Evolutionary conservation across 2,113 vertebrate species (phyloP).

Genomic region (Tetrao urogallus): DNA sequence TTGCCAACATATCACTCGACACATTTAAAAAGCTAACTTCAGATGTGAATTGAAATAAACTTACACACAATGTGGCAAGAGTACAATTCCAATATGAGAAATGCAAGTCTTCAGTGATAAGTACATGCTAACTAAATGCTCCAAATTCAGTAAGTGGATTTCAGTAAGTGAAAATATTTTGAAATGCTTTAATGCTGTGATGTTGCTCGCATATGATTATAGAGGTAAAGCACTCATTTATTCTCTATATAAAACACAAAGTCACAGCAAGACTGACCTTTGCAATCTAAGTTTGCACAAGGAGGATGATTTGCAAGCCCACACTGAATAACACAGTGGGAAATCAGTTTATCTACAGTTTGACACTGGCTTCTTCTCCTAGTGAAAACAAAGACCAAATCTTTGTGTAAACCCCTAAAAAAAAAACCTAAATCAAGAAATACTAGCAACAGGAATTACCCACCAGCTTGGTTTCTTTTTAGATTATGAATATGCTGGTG

Average conservation of each 20-base stretch:
- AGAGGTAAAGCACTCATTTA: not conserved
- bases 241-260: not conserved
- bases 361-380: not conserved
- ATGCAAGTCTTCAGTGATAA: not conserved
- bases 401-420: not conserved
- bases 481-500: not conserved
- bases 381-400: not conserved
- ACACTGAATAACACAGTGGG: accelerated
- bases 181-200: not conserved
- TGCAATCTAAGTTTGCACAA: not conserved
- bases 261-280: not conserved
- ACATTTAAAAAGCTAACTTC: not conserved
- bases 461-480: not conserved
- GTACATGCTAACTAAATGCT: not conserved
- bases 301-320: not conserved
- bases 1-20: not conserved
- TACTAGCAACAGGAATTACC: not conserved
- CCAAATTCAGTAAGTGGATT: not conserved
- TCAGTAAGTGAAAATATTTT: not conserved
- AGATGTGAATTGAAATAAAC: not conserved
- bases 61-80: not conserved
- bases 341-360: not conserved
- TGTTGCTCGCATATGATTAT: accelerated
- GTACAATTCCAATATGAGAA: not conserved
- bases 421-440: not conserved